These are phyloP conservation scores for Ornithoptera alexandrae DNA, from an alignment of 2,888 invertebrate genomes.

Conservation along the genomic window DNA sequence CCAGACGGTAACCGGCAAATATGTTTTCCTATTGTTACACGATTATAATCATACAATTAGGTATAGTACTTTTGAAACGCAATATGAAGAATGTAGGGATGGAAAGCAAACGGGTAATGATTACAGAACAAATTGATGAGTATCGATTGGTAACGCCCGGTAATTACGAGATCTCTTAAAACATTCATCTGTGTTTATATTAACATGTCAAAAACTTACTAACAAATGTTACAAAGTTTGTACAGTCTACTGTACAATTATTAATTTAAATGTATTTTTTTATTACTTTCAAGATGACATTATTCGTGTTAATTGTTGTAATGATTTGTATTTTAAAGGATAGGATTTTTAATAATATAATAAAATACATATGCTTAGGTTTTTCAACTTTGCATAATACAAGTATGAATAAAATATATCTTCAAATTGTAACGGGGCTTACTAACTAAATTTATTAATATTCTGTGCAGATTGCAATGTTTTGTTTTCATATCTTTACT, in stretches of 20 bases:
- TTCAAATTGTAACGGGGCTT: no score
- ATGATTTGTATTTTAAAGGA: no score
- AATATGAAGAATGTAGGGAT: slow-evolving; percentile 38
- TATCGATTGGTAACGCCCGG: slow-evolving; percentile 28
- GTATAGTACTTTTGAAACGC: slow-evolving; percentile 29
- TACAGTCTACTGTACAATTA: background rate
- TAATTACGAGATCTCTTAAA: slow-evolving; percentile 28
- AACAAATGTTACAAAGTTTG: background rate
- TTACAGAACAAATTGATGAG: slow-evolving; percentile 30
- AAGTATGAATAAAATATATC: no score
- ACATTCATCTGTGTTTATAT: slow-evolving; percentile 18
- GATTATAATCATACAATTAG: background rate
- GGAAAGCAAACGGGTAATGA: slow-evolving; percentile 20
- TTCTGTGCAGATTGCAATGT: no score
- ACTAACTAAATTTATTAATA: no score
- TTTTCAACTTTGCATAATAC: no score
- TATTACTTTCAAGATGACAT: no score
- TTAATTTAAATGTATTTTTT: background rate
- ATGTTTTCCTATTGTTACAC: background rate
- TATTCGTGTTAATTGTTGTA: no score
- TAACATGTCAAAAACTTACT: background rate
- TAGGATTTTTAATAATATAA: no score
- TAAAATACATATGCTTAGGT: no score
- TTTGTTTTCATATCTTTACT: no score
- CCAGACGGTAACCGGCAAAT: no score